Conservation (phyloP, 1,140 invertebrate species). For the Lamellibrachia luymesi region DNA sequence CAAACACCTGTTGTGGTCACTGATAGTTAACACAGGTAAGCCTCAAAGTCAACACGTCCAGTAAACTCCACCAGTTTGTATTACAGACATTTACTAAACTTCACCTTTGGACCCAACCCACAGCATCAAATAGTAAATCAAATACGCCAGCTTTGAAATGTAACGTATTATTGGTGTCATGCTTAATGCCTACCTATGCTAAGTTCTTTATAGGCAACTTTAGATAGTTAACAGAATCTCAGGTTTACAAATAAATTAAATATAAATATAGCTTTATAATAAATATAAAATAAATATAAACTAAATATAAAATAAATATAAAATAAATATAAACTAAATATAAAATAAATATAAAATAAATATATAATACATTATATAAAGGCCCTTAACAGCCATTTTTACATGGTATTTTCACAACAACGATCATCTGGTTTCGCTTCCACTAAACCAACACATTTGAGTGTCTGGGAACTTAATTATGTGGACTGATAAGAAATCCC, state of each 20-base stretch:
- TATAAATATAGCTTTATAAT: background rate
- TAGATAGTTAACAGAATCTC: background rate
- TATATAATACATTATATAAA: background rate
- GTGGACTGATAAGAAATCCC: background rate
- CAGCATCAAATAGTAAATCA: too few relatives aligned
- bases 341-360: too few relatives aligned
- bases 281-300: background rate
- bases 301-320: too few relatives aligned
- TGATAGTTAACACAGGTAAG: background rate
- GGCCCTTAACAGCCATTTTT: background rate
- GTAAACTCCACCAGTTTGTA: background rate
- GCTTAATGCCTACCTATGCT: background rate
- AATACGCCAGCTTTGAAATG: background rate
- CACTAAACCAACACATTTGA: background rate
- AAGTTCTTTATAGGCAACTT: background rate
- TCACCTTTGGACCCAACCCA: background rate
- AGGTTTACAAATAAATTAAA: background rate
- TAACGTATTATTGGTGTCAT: background rate
- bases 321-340: too few relatives aligned
- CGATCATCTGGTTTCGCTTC: background rate
- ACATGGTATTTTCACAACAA: background rate
- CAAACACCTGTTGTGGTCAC: background rate
- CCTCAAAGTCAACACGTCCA: background rate
- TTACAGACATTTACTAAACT: background rate
- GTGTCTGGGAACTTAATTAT: background rate